Conservation (phyloP, 2,113 vertebrate species). For the Oryctolagus cuniculus region mOryCun1.1 NC_091440.1:44062501-44063000, state of each 20-base stretch:
- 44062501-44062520: no score
- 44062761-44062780: conserved; percentile 49
- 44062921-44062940: not conserved
- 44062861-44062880: not conserved
- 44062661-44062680: not conserved
- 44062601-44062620: not conserved
- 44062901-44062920: not conserved
- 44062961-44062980: not conserved
- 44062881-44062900: not conserved
- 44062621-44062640: not conserved
- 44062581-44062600: not conserved
- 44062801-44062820: conserved; percentile 42
- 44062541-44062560: not conserved
- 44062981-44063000: not conserved
- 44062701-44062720: not conserved
- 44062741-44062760: not conserved
- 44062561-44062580: not conserved
- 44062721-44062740: conserved; percentile 40
- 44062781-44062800: conserved; percentile 34
- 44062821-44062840: not conserved
- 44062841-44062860: not conserved
- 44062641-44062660: not conserved
- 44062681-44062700: conserved; percentile 44
- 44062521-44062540: not conserved
- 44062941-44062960: conserved; percentile 1